Evolutionary conservation across 1,140 invertebrate species (phyloP), one percentile per base, ranked within the genome.

Genomic region (Leptestheria dahalacensis): DNA sequence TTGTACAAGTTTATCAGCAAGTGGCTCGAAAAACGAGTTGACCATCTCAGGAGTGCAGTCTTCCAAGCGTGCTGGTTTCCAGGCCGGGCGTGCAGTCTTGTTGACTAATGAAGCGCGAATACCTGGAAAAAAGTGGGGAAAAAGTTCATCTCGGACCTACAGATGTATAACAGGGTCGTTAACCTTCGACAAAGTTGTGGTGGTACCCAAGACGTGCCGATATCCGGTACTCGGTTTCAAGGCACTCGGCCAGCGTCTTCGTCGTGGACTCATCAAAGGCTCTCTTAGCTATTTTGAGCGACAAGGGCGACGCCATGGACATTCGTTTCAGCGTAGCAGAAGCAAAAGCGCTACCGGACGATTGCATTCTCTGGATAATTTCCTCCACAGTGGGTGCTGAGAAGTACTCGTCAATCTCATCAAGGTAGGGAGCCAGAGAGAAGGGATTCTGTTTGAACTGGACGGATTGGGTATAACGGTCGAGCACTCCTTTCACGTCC

Each of bases 391-490:
- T 83, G 12, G 79, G 69, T 1, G 77, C 80, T 46, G 77, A 73
- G 71, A 97, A 98, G 65, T 81, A 81, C 60, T 81, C 77, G 68
- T 94, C 82, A 62, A 97, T 98, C 68, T 86, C 74, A 51, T 84
- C 77, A 50, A 94, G 73, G 58, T 89, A 71, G 2, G 80, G 75
- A 26, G 79, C 73, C 50, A 98, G 71, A 3, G 80, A 78, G 72
- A 97, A 98, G 15, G 59, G 2, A 59, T 61, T 50, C 62, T 66
- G 33, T 64, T 68, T 61, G 33, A 41, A 41, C 15, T 41, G 6
- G 15, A 15, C 33, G 6, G 6, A 15, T 15, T 41, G 6, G 25
- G 74, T 71, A 57, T 67, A 63, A 48, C 72, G 68, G 20, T 79
- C 74, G 21, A 88, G 73, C 33, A 41, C 33, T 41, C 15, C 33